phyloP scores from a whole-genome alignment of 2,113 vertebrate species.

The Hyaena hyaena region DNA sequence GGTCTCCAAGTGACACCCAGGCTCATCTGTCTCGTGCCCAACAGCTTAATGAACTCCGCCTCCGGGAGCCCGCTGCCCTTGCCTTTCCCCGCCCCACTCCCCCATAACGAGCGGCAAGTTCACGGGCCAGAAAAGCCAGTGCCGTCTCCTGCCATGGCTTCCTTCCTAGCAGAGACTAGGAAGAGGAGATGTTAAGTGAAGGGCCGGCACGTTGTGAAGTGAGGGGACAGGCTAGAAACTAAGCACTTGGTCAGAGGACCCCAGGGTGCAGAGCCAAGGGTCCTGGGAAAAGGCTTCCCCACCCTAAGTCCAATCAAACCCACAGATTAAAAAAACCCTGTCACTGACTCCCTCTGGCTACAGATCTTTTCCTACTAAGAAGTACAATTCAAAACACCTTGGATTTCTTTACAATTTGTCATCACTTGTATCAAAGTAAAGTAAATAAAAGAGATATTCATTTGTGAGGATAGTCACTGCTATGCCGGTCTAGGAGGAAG shows the following conservation, averaged over 20 bases:
- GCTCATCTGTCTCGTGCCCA: not conserved
- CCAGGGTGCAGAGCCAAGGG: not conserved
- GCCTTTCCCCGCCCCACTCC: not conserved
- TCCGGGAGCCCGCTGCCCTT: not conserved
- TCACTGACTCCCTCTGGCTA: not conserved
- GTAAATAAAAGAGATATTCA: not conserved
- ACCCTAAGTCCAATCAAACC: not conserved
- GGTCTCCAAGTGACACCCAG: not conserved
- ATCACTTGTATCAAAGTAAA: not conserved
- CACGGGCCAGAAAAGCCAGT: not conserved
- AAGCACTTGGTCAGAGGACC: not conserved
- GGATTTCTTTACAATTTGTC: not conserved
- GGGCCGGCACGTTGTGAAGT: too few species aligned
- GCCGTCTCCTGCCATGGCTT: not conserved
- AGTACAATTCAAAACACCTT: too few species aligned
- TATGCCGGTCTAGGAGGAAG: accelerated
- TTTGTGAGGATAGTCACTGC: not conserved
- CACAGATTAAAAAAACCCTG: too few species aligned
- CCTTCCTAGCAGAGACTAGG: not conserved
- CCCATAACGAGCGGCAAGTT: not conserved
- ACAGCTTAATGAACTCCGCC: not conserved
- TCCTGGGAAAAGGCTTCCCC: not conserved
- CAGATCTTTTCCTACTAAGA: not conserved
- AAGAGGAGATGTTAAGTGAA: not conserved
- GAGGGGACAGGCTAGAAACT: not conserved